Evolutionary conservation across 2,797 vertebrate species (phyloP), one percentile per base, ranked within the genome.

Genomic region (Erethizon dorsatum): DNA sequence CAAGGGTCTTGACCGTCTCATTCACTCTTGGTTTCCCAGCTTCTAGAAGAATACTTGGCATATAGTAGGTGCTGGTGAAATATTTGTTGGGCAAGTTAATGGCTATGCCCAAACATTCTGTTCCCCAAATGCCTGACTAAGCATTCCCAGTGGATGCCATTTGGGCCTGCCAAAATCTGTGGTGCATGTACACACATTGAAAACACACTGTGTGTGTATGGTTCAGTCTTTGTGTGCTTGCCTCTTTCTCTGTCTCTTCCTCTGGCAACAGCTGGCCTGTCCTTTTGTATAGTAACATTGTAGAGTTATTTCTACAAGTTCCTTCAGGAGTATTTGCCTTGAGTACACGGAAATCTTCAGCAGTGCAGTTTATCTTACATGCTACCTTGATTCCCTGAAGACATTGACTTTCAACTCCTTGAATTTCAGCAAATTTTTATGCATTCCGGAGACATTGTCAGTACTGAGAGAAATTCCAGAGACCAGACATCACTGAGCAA

Each of bases 401-500:
- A 97, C 37, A 20, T 0, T 94, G 77, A 90, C 94, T 91, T 97
- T 95, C 87, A 96, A 5, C 71, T 95, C 77, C 37, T n/a, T 77
- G 86, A 85, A 71, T 95, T 96, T 94, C 69, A 12, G 31, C 56
- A 84, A 79, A 75, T 83, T 73, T 96, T 94, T 93, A 56, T 87
- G 96, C n/a, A 18, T 85, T 95, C 87, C 80, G 83, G 83, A 90
- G 77, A 47, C 41, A 85, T 77, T 93, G 78, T 85, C 83, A 79
- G 52, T 80, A 54, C 41, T 11, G 93, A 95, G 85, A 75, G 56
- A 96, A 90, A 93, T 92, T 96, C 94, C 95, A 91, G 88, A 77
- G 56, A 89, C 45, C 47, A 75, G 33, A 85, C 79, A 83, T 94
- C 92, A 73, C 63, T 69, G 67, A 50, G 18, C 67, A 71, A 82